Evolutionary conservation across 2,888 invertebrate genomes (phyloP).

Genomic region (Drosophila diplacantha): DNA sequence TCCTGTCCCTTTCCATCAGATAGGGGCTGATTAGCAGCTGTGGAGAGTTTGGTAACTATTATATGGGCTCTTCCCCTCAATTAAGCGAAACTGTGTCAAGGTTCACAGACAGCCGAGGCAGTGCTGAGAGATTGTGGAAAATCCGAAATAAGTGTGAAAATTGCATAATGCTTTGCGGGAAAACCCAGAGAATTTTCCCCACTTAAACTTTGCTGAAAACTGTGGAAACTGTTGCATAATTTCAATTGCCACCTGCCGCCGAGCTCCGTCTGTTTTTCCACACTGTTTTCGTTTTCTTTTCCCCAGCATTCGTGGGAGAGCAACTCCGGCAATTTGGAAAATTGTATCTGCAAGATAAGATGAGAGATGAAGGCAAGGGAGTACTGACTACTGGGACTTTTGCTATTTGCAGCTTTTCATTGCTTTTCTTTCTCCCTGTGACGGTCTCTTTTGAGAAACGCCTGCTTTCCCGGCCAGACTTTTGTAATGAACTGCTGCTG

Average conservation of each 20-base stretch:
- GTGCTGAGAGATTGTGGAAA: slow-evolving; percentile 4
- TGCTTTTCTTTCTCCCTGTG: slow-evolving; percentile 24
- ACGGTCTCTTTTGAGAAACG: slow-evolving; percentile 57
- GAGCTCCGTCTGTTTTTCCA: slow-evolving; percentile 20
- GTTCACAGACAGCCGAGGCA: slow-evolving; percentile 23
- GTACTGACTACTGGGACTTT: slow-evolving; percentile 44
- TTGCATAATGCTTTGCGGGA: slow-evolving; percentile 39
- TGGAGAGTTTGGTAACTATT: slow-evolving; percentile 13
- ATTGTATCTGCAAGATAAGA: slow-evolving; percentile 62
- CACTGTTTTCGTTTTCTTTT: slow-evolving; percentile 28
- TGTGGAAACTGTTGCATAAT: slow-evolving; percentile 38
- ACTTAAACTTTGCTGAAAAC: slow-evolving; percentile 31
- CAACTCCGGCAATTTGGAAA: slow-evolving; percentile 62
- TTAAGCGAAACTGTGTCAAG: slow-evolving; percentile 51
- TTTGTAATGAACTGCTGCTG: slow-evolving; percentile 38
- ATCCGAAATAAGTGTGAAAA: slow-evolving; percentile 21
- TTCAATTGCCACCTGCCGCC: slow-evolving; percentile 40
- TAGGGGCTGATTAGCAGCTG: slow-evolving; percentile 45
- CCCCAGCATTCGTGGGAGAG: slow-evolving; percentile 62
- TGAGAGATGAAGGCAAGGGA: slow-evolving; percentile 27
- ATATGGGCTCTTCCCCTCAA: slow-evolving; percentile 32
- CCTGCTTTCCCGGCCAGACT: slow-evolving; percentile 55
- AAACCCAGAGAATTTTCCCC: slow-evolving; percentile 15
- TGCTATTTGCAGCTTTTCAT: slow-evolving; percentile 42
- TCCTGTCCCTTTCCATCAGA: slow-evolving; percentile 47